phyloP scores from a whole-genome alignment of 2,113 vertebrate species.

The Trichechus manatus region DNA sequence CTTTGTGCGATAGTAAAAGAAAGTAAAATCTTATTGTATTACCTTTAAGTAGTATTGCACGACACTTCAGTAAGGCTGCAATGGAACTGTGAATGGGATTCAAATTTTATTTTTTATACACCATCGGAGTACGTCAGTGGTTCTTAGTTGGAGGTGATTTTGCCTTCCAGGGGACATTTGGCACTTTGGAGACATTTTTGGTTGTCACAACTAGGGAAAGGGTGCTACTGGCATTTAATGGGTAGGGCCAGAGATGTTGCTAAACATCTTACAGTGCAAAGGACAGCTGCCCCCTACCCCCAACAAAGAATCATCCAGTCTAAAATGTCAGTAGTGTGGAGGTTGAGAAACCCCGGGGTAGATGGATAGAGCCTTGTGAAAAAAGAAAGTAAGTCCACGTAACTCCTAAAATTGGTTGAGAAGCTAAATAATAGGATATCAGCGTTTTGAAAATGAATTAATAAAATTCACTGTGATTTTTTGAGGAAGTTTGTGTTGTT shows the following conservation, averaged over 20 bases:
- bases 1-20: neutral
- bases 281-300: neutral
- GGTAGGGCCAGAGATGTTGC: neutral
- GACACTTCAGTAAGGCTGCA: neutral
- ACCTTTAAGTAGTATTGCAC: neutral
- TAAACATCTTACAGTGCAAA: neutral
- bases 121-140: neutral
- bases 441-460: conserved; percentile 37
- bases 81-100: neutral
- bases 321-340: neutral
- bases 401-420: neutral
- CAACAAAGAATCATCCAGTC: neutral
- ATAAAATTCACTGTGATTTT: conserved; percentile 2
- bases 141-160: conserved; percentile 11
- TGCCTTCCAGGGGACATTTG: neutral
- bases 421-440: neutral
- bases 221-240: neutral
- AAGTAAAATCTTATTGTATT: neutral
- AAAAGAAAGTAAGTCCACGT: neutral
- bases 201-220: neutral
- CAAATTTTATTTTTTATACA: neutral
- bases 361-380: neutral
- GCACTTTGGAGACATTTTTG: neutral
- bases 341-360: neutral
- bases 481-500: conserved; percentile 22